A percentile compares a stretch with the other conserved stretches of the same genome.
Evolutionary conservation across 2,888 invertebrate genomes (phyloP).

Genomic region (Aleiodes alternator): DNA sequence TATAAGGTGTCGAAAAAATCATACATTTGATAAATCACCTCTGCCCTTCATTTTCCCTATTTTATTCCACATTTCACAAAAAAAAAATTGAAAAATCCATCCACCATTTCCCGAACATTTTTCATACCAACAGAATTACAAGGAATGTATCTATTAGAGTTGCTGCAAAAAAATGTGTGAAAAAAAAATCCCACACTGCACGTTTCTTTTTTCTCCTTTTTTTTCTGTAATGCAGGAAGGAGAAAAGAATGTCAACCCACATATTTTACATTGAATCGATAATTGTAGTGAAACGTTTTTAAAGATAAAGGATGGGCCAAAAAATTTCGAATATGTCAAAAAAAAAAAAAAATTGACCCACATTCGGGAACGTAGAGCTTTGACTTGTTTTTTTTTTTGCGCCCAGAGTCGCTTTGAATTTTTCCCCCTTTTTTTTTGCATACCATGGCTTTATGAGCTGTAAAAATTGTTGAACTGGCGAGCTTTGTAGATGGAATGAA

Average conservation of each 20-base stretch:
- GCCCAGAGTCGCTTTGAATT: not conserved
- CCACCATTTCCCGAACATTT: not conserved
- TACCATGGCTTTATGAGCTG: conserved; percentile 27
- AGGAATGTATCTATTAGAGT: no score
- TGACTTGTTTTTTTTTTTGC: not conserved
- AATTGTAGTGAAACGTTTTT: conserved; percentile 16
- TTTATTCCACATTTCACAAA: no score
- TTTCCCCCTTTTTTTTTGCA: not conserved
- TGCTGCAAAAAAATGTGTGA: not conserved
- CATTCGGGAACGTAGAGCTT: not conserved
- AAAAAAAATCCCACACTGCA: not conserved
- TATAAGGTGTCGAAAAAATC: no score
- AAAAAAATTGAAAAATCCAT: no score
- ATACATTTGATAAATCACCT: not conserved
- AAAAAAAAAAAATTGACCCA: conserved; percentile 16
- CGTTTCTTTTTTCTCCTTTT: no score
- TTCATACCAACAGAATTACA: no score
- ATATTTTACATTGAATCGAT: conserved; percentile 32
- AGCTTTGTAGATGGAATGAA: conserved; percentile 17
- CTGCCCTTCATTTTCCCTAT: no score
- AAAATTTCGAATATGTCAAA: conserved; percentile 16
- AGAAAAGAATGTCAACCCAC: conserved; percentile 19
- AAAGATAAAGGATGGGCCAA: not conserved
- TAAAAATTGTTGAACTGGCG: conserved; percentile 25
- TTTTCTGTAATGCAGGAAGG: not conserved